A percentile compares a stretch with the other conserved stretches of the same genome.
These are phyloP conservation scores for Astyanax mexicanus DNA, from an alignment of 2,797 vertebrate species.

Conservation along the genomic window DNA sequence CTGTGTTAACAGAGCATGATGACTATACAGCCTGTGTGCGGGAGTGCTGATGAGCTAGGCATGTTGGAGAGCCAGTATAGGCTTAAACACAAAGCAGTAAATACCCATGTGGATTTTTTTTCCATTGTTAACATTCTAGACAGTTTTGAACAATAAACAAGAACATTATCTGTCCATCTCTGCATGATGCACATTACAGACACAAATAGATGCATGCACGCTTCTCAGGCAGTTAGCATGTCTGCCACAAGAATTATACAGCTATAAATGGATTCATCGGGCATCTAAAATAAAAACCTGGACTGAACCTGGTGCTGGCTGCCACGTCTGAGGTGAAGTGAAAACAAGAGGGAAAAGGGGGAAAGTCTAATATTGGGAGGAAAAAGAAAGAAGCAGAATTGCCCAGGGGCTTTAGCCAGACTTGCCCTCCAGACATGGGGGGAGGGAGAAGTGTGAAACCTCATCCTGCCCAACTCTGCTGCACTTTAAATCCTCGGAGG, in stretches of 20 bases:
- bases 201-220: slow-evolving; percentile 14
- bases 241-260: slow-evolving; percentile 6
- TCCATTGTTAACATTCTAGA: background rate
- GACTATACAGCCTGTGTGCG: slow-evolving; percentile 49
- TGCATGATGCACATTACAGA: slow-evolving; percentile 21
- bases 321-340: slow-evolving; percentile 27
- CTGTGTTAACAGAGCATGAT: slow-evolving; percentile 38
- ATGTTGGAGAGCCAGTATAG: slow-evolving; percentile 45
- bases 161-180: background rate
- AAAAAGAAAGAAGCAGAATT: background rate
- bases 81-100: background rate
- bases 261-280: slow-evolving; percentile 27
- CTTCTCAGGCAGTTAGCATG: slow-evolving; percentile 3
- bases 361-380: slow-evolving; percentile 11
- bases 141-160: background rate
- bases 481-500: slow-evolving; percentile 38
- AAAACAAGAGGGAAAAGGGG: slow-evolving; percentile 33
- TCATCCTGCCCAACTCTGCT: slow-evolving; percentile 37
- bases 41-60: slow-evolving; percentile 43
- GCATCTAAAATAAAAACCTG: slow-evolving; percentile 19
- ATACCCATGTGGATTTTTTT: slow-evolving; percentile 1
- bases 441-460: slow-evolving; percentile 47
- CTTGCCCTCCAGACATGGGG: slow-evolving; percentile 37
- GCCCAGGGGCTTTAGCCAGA: slow-evolving; percentile 37
- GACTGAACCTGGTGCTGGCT: slow-evolving; percentile 7